Conservation (phyloP, 1,140 invertebrate genomes). For the Chlorops oryzae region DNA sequence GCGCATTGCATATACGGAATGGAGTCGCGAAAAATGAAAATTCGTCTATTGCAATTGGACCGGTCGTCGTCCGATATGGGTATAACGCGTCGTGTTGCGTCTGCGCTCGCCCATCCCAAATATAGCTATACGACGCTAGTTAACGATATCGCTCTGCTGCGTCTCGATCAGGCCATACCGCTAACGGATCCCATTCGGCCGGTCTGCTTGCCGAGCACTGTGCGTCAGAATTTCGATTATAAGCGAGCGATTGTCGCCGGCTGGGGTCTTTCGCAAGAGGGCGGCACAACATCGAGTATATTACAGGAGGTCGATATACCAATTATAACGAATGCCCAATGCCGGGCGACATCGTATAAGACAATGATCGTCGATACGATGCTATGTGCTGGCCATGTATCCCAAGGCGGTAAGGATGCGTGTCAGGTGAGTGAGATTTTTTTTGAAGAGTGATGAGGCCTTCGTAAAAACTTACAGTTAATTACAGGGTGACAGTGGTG, state of each 20-base stretch:
- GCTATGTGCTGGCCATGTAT: slow-evolving; percentile 81
- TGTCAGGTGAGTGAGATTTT: slow-evolving; percentile 66
- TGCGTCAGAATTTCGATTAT: slow-evolving; percentile 33
- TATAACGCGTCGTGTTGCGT: slow-evolving; percentile 24
- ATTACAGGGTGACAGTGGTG: slow-evolving; percentile 55
- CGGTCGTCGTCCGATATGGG: slow-evolving; percentile 49
- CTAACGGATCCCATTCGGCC: slow-evolving; percentile 76
- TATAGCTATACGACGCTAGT: slow-evolving; percentile 47
- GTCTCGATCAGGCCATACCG: slow-evolving; percentile 58
- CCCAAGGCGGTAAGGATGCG: slow-evolving; percentile 83
- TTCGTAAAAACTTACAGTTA: no score
- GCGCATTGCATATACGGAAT: slow-evolving; percentile 54
- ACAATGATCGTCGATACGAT: slow-evolving; percentile 86
- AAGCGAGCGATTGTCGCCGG: slow-evolving; percentile 71
- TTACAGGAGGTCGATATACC: slow-evolving; percentile 77
- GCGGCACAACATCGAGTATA: slow-evolving; percentile 75
- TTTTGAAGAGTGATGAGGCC: background rate
- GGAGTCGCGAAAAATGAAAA: slow-evolving; percentile 55
- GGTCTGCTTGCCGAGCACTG: slow-evolving; percentile 66
- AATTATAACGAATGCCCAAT: slow-evolving; percentile 87
- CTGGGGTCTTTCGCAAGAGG: slow-evolving; percentile 79
- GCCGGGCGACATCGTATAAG: slow-evolving; percentile 74
- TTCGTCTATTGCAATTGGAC: slow-evolving; percentile 68
- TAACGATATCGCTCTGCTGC: slow-evolving; percentile 73
- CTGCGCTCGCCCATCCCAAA: slow-evolving; percentile 26